phyloP scores from a whole-genome alignment of 2,888 invertebrate species.

The Ophion costatus region DNA sequence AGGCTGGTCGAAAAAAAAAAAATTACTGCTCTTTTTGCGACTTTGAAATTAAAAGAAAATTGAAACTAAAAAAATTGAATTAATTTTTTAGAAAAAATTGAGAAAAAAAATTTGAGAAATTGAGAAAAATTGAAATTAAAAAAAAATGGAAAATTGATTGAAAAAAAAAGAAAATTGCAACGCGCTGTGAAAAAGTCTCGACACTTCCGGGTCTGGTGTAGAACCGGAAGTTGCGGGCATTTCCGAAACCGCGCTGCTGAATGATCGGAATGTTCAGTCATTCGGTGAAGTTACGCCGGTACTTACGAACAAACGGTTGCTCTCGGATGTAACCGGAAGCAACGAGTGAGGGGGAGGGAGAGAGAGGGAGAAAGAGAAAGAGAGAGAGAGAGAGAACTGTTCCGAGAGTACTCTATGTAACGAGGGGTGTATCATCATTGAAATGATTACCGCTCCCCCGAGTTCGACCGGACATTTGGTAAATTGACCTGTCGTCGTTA shows the following conservation, averaged over 20 bases:
- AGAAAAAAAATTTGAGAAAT: no score
- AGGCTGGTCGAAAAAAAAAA: no score
- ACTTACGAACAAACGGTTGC: conserved; percentile 20
- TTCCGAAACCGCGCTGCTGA: neutral
- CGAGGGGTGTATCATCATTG: conserved; percentile 79
- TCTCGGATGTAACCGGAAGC: conserved; percentile 35
- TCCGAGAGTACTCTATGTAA: conserved; percentile 66
- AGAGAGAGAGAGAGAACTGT: conserved; percentile 37
- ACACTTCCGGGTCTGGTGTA: neutral
- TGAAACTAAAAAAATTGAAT: no score
- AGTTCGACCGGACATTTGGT: conserved; percentile 81
- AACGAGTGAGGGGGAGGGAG: conserved; percentile 44
- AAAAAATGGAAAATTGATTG: no score
- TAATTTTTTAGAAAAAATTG: no score
- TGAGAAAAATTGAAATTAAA: no score
- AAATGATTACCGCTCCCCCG: conserved; percentile 80
- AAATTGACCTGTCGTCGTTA: conserved; percentile 80
- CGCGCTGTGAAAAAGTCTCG: neutral
- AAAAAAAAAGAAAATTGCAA: neutral
- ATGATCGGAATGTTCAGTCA: neutral
- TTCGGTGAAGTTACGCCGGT: conserved; percentile 14
- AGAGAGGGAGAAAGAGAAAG: conserved; percentile 43
- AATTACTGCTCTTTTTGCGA: no score
- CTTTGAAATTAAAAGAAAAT: neutral
- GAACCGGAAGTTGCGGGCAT: conserved; percentile 8